Evolutionary conservation across 1,140 invertebrate species (phyloP).

Genomic region (Drosophila repletoides): DNA sequence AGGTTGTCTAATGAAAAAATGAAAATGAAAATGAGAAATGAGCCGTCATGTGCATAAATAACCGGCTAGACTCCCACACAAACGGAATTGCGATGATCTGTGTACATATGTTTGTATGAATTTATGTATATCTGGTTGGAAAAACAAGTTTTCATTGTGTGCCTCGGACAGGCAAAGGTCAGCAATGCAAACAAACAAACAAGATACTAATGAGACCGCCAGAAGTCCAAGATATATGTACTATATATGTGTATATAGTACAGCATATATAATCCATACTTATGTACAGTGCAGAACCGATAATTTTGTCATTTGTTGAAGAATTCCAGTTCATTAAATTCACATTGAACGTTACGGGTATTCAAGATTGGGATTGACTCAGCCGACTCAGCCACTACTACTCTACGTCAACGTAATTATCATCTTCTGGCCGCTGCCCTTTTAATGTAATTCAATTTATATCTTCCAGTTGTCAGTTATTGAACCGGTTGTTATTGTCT

Average conservation of each 20-base stretch:
- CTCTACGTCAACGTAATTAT: constrained; percentile 8
- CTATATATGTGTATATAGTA: background rate
- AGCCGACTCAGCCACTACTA: constrained; percentile 4
- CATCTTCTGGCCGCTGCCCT: constrained; percentile 61
- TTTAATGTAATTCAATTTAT: constrained; percentile 72
- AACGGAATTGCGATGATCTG: constrained; percentile 1
- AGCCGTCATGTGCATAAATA: background rate
- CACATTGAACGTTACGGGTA: constrained; percentile 13
- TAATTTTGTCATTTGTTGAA: constrained; percentile 34
- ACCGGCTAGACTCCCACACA: constrained; percentile 14
- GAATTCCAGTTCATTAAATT: constrained; percentile 27
- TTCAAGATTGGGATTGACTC: constrained; percentile 12
- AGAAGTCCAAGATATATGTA: constrained; percentile 36
- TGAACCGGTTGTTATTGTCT: constrained; percentile 62
- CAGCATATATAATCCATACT: background rate
- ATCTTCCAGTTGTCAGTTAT: constrained; percentile 61
- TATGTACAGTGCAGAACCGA: constrained; percentile 7
- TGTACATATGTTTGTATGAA: background rate
- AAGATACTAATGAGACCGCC: constrained; percentile 49
- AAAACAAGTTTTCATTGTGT: constrained; percentile 59
- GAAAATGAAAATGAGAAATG: too few relatives aligned
- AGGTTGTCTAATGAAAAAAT: too few relatives aligned
- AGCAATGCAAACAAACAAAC: constrained; percentile 22
- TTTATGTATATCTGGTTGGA: background rate
- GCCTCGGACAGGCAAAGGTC: constrained; percentile 43